Percentiles rank a stretch among this genome's conserved stretches.
Evolutionary conservation across 2,797 vertebrate species (phyloP).

Genomic region (Chelon labrosus): DNA sequence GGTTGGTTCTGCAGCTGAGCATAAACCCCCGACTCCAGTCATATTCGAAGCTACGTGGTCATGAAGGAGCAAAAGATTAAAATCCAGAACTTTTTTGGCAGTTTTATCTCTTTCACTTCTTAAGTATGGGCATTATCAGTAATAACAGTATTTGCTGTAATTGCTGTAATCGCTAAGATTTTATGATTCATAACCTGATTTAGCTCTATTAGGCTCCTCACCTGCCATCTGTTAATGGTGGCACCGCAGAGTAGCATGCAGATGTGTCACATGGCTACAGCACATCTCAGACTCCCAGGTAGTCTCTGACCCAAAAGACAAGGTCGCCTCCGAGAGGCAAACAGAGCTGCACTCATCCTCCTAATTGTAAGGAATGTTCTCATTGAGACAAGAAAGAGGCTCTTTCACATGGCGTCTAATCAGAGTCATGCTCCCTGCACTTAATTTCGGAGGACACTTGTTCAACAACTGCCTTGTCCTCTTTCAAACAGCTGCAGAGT

Average conservation of each 20-base stretch:
- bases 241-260: conserved; percentile 21
- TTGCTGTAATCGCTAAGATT: conserved; percentile 6
- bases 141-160: conserved; percentile 1
- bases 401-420: conserved; percentile 85
- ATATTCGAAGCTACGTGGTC: conserved; percentile 26
- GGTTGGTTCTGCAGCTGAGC: conserved; percentile 40
- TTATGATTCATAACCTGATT: conserved; percentile 21
- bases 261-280: conserved; percentile 54
- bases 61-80: conserved; percentile 8
- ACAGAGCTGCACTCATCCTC: conserved; percentile 81
- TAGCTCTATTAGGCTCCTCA: conserved; percentile 24
- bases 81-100: conserved; percentile 1
- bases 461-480: conserved; percentile 82
- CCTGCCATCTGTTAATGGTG: conserved; percentile 42
- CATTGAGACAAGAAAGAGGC: conserved; percentile 80
- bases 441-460: conserved; percentile 80
- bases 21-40: conserved; percentile 23
- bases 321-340: conserved; percentile 71
- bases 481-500: conserved; percentile 61
- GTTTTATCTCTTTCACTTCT: conserved; percentile 8
- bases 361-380: conserved; percentile 85
- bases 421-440: conserved; percentile 82
- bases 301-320: conserved; percentile 71
- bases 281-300: conserved; percentile 69
- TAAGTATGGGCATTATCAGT: conserved; percentile 14